Evolutionary conservation across 2,113 vertebrate species (phyloP), one percentile per base, ranked within the genome.

Genomic region (Lophura nycthemera): DNA sequence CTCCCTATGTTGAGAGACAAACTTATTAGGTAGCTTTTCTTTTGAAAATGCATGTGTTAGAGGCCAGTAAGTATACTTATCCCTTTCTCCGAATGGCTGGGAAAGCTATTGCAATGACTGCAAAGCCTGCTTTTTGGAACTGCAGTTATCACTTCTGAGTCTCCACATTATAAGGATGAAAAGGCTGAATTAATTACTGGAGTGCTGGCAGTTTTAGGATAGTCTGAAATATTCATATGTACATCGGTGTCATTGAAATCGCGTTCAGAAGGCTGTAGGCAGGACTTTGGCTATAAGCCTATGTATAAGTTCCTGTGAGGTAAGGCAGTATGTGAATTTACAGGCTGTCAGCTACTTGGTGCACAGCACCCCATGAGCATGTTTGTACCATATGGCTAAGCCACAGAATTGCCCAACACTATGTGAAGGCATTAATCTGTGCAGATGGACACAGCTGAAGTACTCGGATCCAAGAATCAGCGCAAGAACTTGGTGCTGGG

Each of bases 391-490:
- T 29, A n/a, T 95, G 95, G 80, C 42, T 63, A 40, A 52, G 76
- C 47, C 52, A 2, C 40, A n/a, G 71, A 60, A 32, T 29, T n/a
- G 67, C 40, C 75, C 64, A 30, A 60, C 72, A 76, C 5, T 25
- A 0, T 36, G 89, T 65, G 85, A 74, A 45, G 7, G 70, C 78
- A 76, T 67, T 30, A 21, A 48, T 69, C 45, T 6, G 1, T 70
- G 50, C 83, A 66, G 45, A 43, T 64, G 90, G 88, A 67, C 59
- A 7, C 0, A 4, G 22, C 38, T 30, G 36, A 18, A 47, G 47
- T 6, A 1, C 36, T 34, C 1, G 4, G 20, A 21, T 50, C 38
- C 60, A 8, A 11, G 4, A 42, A 42, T 25, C 3, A 0, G 17
- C 72, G 10, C 6, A 17, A 60, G 22, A 86, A 5, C 19, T 6